Conservation (phyloP, 2,113 vertebrate species). For the Condylura cristata region DNA sequence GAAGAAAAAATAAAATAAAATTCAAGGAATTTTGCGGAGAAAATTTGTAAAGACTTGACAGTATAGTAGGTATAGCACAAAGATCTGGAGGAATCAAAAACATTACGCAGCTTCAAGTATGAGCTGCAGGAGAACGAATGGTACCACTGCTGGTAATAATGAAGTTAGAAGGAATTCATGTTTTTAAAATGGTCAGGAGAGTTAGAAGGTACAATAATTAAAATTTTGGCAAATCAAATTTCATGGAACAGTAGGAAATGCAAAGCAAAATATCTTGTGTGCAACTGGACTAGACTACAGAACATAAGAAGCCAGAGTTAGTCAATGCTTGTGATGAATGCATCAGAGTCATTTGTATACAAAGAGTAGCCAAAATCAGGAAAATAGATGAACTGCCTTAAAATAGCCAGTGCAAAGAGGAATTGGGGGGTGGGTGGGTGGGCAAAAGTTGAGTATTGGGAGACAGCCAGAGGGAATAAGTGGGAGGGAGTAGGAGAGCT, state of each 20-base stretch:
- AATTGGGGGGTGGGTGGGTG: background rate
- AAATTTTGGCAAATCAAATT: slow-evolving; percentile 54
- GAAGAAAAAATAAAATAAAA: slow-evolving; percentile 41
- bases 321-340: background rate
- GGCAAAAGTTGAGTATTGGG: slow-evolving; percentile 29
- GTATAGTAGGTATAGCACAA: background rate
- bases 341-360: slow-evolving; percentile 44
- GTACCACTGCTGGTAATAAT: background rate
- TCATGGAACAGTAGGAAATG: slow-evolving; percentile 26
- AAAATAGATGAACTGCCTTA: slow-evolving; percentile 50
- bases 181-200: slow-evolving; percentile 40
- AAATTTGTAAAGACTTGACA: slow-evolving; percentile 40
- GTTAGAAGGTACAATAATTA: slow-evolving; percentile 43
- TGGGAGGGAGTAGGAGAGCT: slow-evolving; percentile 51
- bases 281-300: slow-evolving; percentile 42
- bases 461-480: slow-evolving; percentile 36
- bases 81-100: background rate
- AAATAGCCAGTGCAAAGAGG: slow-evolving; percentile 41
- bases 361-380: slow-evolving; percentile 30
- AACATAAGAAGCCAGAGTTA: slow-evolving; percentile 3
- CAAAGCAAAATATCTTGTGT: slow-evolving; percentile 38
- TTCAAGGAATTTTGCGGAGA: background rate
- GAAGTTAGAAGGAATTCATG: background rate
- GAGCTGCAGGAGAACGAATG: background rate
- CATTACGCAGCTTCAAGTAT: background rate